Conservation (phyloP, 2,888 invertebrate species). For the Conchocele bisecta region DNA sequence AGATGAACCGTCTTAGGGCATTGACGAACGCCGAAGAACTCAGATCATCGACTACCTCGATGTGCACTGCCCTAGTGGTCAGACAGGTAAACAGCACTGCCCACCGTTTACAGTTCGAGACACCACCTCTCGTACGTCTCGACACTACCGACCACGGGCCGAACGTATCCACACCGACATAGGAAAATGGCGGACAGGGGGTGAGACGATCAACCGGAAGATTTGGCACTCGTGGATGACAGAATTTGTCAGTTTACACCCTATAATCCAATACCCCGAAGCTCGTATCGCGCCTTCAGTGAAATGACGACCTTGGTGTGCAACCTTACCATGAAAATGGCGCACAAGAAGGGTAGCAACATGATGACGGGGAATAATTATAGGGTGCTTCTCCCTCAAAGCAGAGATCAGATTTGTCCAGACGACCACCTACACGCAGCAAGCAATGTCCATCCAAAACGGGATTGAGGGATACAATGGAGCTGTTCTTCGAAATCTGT, state of each 20-base stretch:
- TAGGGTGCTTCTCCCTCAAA: conserved; percentile 22
- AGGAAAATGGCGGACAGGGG: conserved; percentile 42
- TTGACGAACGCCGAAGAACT: conserved; percentile 43
- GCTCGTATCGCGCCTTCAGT: conserved; percentile 54
- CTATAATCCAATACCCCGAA: conserved; percentile 50
- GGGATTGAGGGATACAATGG: conserved; percentile 25
- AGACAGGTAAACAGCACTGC: conserved; percentile 50
- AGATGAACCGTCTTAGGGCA: conserved; percentile 34
- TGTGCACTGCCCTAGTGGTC: conserved; percentile 44
- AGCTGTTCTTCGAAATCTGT: too few species aligned
- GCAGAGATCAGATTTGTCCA: conserved; percentile 8
- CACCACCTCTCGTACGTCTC: conserved; percentile 36
- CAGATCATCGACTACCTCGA: conserved; percentile 48
- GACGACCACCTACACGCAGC: conserved; percentile 43
- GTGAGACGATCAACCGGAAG: conserved; percentile 43
- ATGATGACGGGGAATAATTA: conserved; percentile 34
- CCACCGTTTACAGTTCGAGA: conserved; percentile 44
- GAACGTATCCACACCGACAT: conserved; percentile 50
- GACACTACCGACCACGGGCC: conserved; percentile 49
- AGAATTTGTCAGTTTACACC: conserved; percentile 29
- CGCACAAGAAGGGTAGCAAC: conserved; percentile 36
- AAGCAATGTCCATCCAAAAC: conserved; percentile 30
- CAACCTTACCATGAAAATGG: conserved; percentile 34
- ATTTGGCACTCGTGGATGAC: conserved; percentile 39
- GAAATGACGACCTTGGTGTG: conserved; percentile 55